phyloP scores from a whole-genome alignment of 2,888 invertebrate species.

The Hypercompe scribonia region DNA sequence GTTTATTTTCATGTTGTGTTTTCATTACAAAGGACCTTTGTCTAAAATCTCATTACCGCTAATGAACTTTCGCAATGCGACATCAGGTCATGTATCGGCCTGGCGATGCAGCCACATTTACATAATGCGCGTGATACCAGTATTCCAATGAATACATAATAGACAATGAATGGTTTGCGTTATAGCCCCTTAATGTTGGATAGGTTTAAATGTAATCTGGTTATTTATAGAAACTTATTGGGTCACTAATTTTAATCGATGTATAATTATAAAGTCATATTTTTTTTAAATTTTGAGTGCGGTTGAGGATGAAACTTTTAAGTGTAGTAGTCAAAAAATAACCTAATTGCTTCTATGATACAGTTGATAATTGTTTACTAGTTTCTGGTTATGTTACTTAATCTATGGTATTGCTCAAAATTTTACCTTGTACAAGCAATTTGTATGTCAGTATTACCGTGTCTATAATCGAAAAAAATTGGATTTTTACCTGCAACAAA shows the following conservation, averaged over 20 bases:
- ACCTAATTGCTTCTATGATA: not conserved
- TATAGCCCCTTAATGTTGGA: constrained; percentile 14
- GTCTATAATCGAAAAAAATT: not conserved
- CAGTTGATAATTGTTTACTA: not conserved
- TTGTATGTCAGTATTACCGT: not conserved
- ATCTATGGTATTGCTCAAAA: not conserved
- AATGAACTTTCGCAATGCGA: not conserved
- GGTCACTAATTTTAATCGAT: not conserved
- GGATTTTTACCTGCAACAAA: not conserved
- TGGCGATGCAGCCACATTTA: constrained; percentile 12
- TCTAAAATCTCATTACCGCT: constrained; percentile 1
- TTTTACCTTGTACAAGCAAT: not conserved
- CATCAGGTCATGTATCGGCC: constrained; percentile 1
- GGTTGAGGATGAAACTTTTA: not conserved
- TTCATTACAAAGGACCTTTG: not conserved
- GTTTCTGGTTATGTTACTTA: not conserved
- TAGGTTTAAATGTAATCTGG: constrained; percentile 4
- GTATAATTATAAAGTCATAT: not conserved
- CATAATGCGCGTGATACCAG: constrained; percentile 16
- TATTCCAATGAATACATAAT: constrained; percentile 34
- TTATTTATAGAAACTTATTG: constrained; percentile 1
- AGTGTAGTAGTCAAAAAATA: not conserved
- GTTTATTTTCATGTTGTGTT: not conserved
- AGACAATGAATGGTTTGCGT: constrained; percentile 28
- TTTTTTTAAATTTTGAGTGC: not conserved